Base-by-base conservation (phyloP, 2,797 vertebrate genomes). In the Esox lucius region DNA sequence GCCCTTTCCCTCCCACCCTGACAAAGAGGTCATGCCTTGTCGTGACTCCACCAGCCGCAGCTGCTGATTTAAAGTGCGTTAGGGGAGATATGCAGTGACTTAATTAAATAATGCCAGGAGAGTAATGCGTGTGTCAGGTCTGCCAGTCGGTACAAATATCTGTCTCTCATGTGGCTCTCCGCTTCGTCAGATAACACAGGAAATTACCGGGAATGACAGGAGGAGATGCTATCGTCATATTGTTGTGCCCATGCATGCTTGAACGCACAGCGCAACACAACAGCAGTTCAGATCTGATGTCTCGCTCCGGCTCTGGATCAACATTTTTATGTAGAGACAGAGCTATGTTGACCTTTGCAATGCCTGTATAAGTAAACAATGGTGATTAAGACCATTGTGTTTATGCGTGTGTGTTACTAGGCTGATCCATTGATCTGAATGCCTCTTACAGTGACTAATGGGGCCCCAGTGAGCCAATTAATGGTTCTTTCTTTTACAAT, bases 21-120 rank as follows among this genome's bases (percentile, higher is more conserved):
- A 80, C 68, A 74, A 69, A 75, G 74, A 70, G 46, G 28, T 59
- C 68, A 7, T 6, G 35, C 15, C 77, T 19, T 19, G 75, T 75
- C 72, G 22, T 75, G 26, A 68, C 70, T 66, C 69, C 28, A 22
- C 0, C 6, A 16, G 28, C 28, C 17, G 1, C 26, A 13, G 48
- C 70, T 19, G 70, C 70, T 65, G 74, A 74, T 71, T 76, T 68
- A 76, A 78, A 74, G 39, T 51, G 24, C 15, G 59, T 76, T 76
- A 73, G 70, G 22, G 39, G 67, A 64, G 77, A 76, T 77, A 62
- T 16, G 81, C 71, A 80, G 75, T 80, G 80, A 82, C 67, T 68
- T 86, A 81, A 83, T 83, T 88, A 81, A 80, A 78, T 75, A 51
- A 71, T 84, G 39, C 88, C 75, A 81, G 73, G 76, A 80, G 75